A percentile compares a stretch with the other conserved stretches of the same genome.
phyloP scores from a whole-genome alignment of 2,797 vertebrate genomes.

The Pantherophis vulpinus region DNA sequence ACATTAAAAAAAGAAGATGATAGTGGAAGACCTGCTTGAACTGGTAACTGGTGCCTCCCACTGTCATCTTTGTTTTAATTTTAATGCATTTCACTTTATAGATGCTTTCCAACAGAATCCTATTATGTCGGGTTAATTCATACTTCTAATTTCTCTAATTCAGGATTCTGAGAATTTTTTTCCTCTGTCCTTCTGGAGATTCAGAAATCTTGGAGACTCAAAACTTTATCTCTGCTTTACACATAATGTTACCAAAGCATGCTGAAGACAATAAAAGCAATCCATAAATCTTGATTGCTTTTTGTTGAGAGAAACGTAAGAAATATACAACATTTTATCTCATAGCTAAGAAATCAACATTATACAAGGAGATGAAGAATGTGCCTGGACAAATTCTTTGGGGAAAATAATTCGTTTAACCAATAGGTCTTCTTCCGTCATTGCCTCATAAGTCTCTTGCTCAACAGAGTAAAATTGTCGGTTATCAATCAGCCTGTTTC shows the following conservation, averaged over 20 bases:
- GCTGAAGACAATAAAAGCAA: neutral
- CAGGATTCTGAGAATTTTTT: too few relatives aligned
- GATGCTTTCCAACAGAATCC: too few relatives aligned
- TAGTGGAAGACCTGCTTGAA: too few relatives aligned
- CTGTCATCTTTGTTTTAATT: too few relatives aligned
- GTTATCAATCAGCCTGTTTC: constrained; percentile 16
- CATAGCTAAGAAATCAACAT: neutral
- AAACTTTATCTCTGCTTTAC: too few relatives aligned
- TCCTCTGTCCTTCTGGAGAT: too few relatives aligned
- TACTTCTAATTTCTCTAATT: too few relatives aligned
- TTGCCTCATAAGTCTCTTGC: neutral
- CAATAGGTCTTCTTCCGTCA: neutral
- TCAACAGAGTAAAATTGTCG: constrained; percentile 6
- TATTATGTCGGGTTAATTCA: too few relatives aligned
- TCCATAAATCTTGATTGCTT: neutral
- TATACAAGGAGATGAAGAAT: neutral
- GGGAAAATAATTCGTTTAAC: neutral
- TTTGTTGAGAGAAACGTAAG: neutral
- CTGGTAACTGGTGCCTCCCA: too few relatives aligned
- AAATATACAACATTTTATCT: neutral
- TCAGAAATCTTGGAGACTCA: too few relatives aligned
- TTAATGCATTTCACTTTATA: too few relatives aligned
- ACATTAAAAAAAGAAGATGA: too few relatives aligned
- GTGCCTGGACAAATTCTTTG: neutral
- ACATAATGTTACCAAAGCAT: neutral